phyloP scores from a whole-genome alignment of 2,797 vertebrate genomes.

The Coregonus ussuriensis region DNA sequence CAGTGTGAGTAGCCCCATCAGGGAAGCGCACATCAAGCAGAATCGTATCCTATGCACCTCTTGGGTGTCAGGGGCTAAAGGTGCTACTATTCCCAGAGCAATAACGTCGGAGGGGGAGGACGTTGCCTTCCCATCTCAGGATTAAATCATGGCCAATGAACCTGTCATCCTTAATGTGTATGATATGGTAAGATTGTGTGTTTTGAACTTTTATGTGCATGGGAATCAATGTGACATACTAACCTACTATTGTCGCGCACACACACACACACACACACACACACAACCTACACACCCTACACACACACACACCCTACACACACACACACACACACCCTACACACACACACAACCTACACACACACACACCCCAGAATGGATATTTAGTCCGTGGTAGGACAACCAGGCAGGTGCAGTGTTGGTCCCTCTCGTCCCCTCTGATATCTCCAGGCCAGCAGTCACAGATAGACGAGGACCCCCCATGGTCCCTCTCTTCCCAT shows the following conservation, averaged over 20 bases:
- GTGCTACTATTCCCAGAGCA: slow-evolving; percentile 57
- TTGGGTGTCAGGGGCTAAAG: slow-evolving; percentile 18
- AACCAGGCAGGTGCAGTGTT: slow-evolving; percentile 14
- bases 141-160: slow-evolving; percentile 90
- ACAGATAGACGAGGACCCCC: slow-evolving; percentile 27
- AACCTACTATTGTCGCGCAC: not conserved
- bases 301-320: not conserved
- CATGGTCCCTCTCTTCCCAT: not conserved
- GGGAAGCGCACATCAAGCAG: not conserved
- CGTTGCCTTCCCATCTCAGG: slow-evolving; percentile 74
- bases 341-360: not conserved
- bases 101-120: slow-evolving; percentile 58
- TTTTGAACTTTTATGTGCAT: not conserved
- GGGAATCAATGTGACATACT: not conserved
- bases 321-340: not conserved
- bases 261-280: slow-evolving; percentile 1
- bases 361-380: not conserved
- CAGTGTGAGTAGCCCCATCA: not conserved
- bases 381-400: not conserved
- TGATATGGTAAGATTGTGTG: slow-evolving; percentile 86
- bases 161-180: slow-evolving; percentile 95
- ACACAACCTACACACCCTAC: not conserved
- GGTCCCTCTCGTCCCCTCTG: not conserved
- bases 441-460: slow-evolving; percentile 14
- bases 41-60: slow-evolving; percentile 10